Evolutionary conservation across 2,797 vertebrate genomes (phyloP).

Genomic region (Hephaestus fuliginosus): DNA sequence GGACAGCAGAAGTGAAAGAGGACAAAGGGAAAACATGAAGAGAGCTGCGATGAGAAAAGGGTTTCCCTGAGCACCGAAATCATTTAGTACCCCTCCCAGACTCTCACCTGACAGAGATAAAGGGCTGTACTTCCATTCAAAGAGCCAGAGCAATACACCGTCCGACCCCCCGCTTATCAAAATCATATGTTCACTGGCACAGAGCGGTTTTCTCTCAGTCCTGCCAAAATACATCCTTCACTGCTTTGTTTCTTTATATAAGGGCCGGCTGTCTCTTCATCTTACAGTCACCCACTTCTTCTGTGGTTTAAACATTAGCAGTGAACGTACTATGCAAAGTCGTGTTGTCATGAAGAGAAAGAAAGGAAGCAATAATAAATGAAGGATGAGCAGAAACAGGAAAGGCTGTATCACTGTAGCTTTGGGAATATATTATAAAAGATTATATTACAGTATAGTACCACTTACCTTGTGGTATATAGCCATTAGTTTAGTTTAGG

Average conservation of each 20-base stretch:
- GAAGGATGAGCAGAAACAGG: constrained; percentile 1
- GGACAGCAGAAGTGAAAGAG: neutral
- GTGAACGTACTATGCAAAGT: neutral
- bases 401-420: neutral
- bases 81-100: constrained; percentile 15
- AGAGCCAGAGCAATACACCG: constrained; percentile 15
- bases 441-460: neutral
- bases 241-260: constrained; percentile 13
- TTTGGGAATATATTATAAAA: neutral
- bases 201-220: neutral
- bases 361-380: neutral
- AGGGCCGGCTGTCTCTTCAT: neutral
- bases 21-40: constrained; percentile 17
- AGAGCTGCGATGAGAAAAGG: constrained; percentile 15
- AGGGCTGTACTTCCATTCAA: constrained; percentile 28
- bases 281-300: neutral
- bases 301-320: neutral
- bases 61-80: constrained; percentile 34
- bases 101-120: constrained; percentile 48
- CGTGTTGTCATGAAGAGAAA: neutral
- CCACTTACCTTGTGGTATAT: too few relatives aligned
- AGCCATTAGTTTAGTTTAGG: neutral
- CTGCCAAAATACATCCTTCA: constrained; percentile 24
- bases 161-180: constrained; percentile 46
- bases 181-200: constrained; percentile 55